Evolutionary conservation across 2,113 vertebrate genomes (phyloP).

Genomic region (Xenopus borealis): DNA sequence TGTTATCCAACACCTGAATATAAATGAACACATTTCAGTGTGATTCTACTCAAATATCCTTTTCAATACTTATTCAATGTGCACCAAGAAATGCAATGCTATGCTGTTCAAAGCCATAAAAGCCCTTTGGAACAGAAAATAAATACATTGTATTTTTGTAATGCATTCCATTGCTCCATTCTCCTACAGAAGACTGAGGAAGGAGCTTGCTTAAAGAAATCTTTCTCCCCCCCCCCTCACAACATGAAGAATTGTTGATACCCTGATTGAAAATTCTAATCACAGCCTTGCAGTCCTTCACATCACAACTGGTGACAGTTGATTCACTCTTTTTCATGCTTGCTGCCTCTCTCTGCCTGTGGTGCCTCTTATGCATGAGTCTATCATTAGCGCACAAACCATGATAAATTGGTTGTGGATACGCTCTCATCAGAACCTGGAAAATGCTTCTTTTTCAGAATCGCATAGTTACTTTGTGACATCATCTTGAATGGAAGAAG

Average conservation of each 20-base stretch:
- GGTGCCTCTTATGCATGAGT: constrained; percentile 63
- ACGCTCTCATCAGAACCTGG: constrained; percentile 60
- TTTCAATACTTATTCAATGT: too few species aligned
- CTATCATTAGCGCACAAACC: constrained; percentile 72
- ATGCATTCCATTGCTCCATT: constrained; percentile 21
- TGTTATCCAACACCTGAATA: too few species aligned
- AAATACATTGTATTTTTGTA: background rate
- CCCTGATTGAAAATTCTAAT: constrained; percentile 73
- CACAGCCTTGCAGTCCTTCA: constrained; percentile 66
- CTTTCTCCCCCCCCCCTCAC: background rate
- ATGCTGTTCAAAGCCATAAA: too few species aligned
- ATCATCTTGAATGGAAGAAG: constrained; percentile 62
- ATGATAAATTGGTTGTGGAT: constrained; percentile 66
- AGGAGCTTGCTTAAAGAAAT: constrained; percentile 23
- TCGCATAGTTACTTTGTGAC: constrained; percentile 54
- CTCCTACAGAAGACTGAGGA: constrained; percentile 43
- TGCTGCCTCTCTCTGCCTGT: constrained; percentile 58
- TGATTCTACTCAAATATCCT: too few species aligned
- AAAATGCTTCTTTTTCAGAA: constrained; percentile 59
- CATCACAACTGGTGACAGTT: constrained; percentile 62
- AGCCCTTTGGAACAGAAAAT: too few species aligned
- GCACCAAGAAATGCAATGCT: too few species aligned
- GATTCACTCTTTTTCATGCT: constrained; percentile 70
- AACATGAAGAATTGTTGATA: constrained; percentile 56
- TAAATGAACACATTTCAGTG: too few species aligned